A percentile compares a stretch with the other conserved stretches of the same genome.
These are phyloP conservation scores for Trachymyrmex cornetzi DNA, from an alignment of 1,140 invertebrate species.

Conservation along the genomic window DNA sequence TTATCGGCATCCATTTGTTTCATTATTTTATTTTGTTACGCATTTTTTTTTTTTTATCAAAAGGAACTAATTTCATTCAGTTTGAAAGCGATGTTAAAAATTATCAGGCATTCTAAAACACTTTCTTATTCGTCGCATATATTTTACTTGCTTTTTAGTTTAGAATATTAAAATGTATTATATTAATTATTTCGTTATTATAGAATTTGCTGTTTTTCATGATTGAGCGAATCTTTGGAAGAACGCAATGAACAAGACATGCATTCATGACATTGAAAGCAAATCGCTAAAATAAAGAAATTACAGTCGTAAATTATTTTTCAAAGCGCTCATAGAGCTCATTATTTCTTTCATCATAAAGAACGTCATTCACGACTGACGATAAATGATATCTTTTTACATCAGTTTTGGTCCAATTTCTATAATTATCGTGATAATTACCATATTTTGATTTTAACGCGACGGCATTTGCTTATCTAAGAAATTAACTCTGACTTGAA, in stretches of 20 bases:
- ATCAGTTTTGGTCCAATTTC: constrained; percentile 20
- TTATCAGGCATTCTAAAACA: background rate
- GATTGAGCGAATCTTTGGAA: background rate
- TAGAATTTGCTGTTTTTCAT: background rate
- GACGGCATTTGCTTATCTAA: constrained; percentile 3
- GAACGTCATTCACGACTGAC: constrained; percentile 58
- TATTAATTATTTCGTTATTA: background rate
- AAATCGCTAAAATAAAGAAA: constrained; percentile 33
- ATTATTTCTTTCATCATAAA: constrained; percentile 60
- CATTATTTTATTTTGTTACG: constrained; percentile 2
- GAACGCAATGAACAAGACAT: constrained; percentile 12
- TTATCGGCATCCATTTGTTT: constrained; percentile 22
- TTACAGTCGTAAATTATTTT: constrained; percentile 20
- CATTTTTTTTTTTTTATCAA: background rate
- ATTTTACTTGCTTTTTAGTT: background rate
- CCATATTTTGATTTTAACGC: constrained; percentile 22
- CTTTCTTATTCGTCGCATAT: background rate
- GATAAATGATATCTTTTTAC: constrained; percentile 32
- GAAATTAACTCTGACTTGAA: background rate
- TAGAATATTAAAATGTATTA: background rate
- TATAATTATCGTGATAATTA: constrained; percentile 48
- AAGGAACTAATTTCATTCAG: background rate
- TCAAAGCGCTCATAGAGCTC: background rate
- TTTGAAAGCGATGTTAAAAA: background rate
- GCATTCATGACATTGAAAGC: constrained; percentile 24